phyloP scores from a whole-genome alignment of 2,113 vertebrate species.

The Erythrocercus mccallii region DNA sequence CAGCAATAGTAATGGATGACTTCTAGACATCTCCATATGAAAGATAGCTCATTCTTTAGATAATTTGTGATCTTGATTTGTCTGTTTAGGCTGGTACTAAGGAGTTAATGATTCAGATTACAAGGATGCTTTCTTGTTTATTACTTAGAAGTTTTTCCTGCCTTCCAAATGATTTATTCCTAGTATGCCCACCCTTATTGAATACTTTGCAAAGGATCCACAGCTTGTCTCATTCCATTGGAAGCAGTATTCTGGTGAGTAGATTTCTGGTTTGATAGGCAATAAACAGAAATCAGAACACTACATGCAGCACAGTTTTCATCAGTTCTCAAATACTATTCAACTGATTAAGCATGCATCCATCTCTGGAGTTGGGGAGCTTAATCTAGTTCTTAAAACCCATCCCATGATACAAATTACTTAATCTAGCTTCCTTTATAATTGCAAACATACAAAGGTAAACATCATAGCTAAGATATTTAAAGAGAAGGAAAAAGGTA shows the following conservation, averaged over 20 bases:
- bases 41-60: constrained; percentile 26
- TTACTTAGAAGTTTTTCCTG: background rate
- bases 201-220: background rate
- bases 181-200: background rate
- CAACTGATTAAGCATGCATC: background rate
- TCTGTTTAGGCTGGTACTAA: background rate
- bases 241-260: background rate
- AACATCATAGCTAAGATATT: background rate
- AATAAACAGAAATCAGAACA: background rate
- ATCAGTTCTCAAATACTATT: background rate
- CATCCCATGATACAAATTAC: background rate
- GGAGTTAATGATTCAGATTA: background rate
- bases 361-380: background rate
- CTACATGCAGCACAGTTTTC: background rate
- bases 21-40: constrained; percentile 43
- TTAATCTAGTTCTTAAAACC: background rate
- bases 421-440: background rate
- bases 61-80: background rate
- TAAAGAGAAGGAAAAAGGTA: background rate
- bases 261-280: background rate
- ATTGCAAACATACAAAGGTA: background rate
- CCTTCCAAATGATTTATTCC: background rate
- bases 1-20: constrained; percentile 39
- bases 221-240: background rate
- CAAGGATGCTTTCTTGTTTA: background rate